These are phyloP conservation scores for Eupithecia exiguata DNA, from an alignment of 2,888 invertebrate species.

Conservation along the genomic window DNA sequence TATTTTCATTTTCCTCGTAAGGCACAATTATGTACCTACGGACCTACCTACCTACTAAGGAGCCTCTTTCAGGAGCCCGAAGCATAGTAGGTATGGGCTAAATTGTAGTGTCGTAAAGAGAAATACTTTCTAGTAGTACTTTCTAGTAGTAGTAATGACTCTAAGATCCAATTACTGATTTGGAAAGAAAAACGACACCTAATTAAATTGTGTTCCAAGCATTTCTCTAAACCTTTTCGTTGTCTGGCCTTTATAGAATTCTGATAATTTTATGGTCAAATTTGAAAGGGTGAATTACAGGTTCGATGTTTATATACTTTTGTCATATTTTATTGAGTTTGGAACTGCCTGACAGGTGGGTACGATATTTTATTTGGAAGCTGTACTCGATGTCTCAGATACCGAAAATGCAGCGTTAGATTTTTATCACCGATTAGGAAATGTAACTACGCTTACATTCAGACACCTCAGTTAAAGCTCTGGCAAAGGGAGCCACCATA, in stretches of 20 bases:
- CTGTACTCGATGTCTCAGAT: not conserved
- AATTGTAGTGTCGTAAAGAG: not conserved
- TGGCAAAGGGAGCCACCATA: not conserved
- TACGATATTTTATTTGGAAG: not conserved
- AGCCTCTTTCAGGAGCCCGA: not conserved
- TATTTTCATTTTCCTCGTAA: constrained; percentile 5
- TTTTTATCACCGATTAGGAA: too few species aligned
- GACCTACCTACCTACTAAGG: too few species aligned
- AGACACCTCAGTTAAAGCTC: not conserved
- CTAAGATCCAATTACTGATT: not conserved
- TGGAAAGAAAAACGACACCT: not conserved
- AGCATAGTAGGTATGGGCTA: not conserved
- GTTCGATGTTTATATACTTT: not conserved
- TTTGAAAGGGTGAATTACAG: not conserved
- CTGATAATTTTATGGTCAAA: not conserved
- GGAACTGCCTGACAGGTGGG: not conserved
- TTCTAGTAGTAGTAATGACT: too few species aligned
- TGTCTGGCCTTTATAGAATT: not conserved
- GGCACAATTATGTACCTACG: not conserved
- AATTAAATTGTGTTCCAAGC: too few species aligned
- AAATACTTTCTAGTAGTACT: too few species aligned
- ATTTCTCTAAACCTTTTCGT: too few species aligned
- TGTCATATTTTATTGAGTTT: not conserved
- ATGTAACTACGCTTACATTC: too few species aligned
- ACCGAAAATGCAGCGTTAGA: not conserved